Evolutionary conservation across 2,888 invertebrate species (phyloP), one percentile per base, ranked within the genome.

Genomic region (Platynereis dumerilii): DNA sequence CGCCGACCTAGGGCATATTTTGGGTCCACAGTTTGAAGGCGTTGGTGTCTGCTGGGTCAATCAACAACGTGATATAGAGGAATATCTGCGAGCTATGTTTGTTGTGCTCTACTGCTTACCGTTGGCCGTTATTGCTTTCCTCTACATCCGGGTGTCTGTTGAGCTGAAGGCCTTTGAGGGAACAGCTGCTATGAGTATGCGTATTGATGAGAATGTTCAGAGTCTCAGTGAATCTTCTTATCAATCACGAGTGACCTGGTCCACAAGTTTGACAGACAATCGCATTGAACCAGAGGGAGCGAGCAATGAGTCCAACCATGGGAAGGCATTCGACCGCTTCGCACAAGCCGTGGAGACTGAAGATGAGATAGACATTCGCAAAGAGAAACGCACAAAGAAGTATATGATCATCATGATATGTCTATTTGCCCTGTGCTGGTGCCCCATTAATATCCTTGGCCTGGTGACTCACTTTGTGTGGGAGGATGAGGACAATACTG

Each of bases 401-500:
- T 90, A 90, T 79, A 85, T 91, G 42, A 88, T 89, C 53, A 85
- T 87, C 63, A 91, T 90, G 88, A 88, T 90, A 12, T 87, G 88
- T 1, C 81, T 87, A 29, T 91, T 89, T 78, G 90, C 89, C 22
- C 86, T 89, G 63, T 90, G 89, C 72, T 82, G 90, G 74, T 89
- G 89, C 74, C 91, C 91, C 0, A 79, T 91, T 71, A 90, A 90
- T 87, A 82, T 86, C 54, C 80, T 87, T 15, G 82, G 88, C 69
- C 84, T 91, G 54, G 89, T 89, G 0, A 87, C 88, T 58, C 86
- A 90, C 73, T 88, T 89, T 52, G 85, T 90, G 56, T 85, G 87
- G 61, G 91, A 91, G 79, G 90, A 90, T 0, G 89, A 90, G 75
- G 89, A 89, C 68, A 91, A 90, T 79, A 87, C 86, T 56, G 87